phyloP scores from a whole-genome alignment of 2,888 invertebrate species.

The Drosophila pegasa region DNA sequence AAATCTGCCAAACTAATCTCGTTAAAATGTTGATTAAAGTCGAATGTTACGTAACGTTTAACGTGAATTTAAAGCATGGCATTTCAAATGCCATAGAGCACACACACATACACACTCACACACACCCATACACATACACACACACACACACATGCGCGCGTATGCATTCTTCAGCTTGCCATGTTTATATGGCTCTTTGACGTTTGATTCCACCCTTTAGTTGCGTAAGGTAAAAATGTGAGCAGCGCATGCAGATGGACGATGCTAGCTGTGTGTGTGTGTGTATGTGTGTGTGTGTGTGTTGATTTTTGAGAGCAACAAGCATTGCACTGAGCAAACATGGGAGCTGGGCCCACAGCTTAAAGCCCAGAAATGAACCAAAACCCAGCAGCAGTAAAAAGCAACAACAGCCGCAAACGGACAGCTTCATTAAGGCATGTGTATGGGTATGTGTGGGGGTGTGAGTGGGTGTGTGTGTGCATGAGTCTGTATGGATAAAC shows the following conservation, averaged over 20 bases:
- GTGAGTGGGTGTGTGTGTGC: slow-evolving; percentile 5
- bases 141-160: background rate
- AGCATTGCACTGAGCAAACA: slow-evolving; percentile 45
- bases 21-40: background rate
- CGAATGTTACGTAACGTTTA: background rate
- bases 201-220: slow-evolving; percentile 12
- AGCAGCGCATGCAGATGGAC: background rate
- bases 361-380: slow-evolving; percentile 47
- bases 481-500: slow-evolving; percentile 43
- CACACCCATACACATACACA: background rate
- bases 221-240: background rate
- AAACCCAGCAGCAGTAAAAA: slow-evolving; percentile 26
- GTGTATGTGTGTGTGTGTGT: background rate
- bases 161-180: slow-evolving; percentile 15
- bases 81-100: background rate
- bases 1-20: too few relatives aligned
- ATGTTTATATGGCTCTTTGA: slow-evolving; percentile 39
- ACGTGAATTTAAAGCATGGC: slow-evolving; percentile 1
- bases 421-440: slow-evolving; percentile 65
- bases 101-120: background rate
- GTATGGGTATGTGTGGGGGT: slow-evolving; percentile 1
- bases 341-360: slow-evolving; percentile 27
- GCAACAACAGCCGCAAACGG: slow-evolving; percentile 50
- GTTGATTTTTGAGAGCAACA: slow-evolving; percentile 44
- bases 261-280: background rate